Conservation (phyloP, 2,888 invertebrate species). For the Apotomis capreana region DNA sequence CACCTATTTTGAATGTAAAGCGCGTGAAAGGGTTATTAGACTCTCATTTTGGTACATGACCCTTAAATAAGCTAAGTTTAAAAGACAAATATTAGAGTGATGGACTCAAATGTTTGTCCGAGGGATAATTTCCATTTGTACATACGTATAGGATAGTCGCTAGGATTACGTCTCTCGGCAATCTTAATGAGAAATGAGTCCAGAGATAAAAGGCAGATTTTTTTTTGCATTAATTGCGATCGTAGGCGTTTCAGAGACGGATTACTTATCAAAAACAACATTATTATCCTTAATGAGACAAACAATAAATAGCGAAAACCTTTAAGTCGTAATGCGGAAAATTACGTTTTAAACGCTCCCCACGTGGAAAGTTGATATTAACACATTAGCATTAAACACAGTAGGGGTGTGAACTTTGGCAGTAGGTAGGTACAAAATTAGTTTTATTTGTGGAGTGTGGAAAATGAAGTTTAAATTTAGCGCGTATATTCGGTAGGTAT, state of each 20-base stretch:
- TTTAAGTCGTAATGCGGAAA: slow-evolving; percentile 50
- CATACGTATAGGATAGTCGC: no score
- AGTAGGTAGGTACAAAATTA: not conserved
- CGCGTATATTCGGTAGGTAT: no score
- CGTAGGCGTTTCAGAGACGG: slow-evolving; percentile 17
- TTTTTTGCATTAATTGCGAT: slow-evolving; percentile 15
- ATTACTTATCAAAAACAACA: slow-evolving; percentile 31
- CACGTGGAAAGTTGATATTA: slow-evolving; percentile 37
- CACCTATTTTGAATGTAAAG: no score
- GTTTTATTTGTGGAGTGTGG: no score
- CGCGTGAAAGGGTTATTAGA: no score
- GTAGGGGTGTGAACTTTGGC: not conserved
- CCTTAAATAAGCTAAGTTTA: no score
- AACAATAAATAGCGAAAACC: slow-evolving; percentile 24
- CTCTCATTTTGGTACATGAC: no score
- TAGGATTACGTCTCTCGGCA: no score
- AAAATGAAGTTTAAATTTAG: no score
- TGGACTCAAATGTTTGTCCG: no score
- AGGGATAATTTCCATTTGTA: no score
- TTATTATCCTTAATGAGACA: slow-evolving; percentile 16
- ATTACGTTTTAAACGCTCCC: slow-evolving; percentile 51
- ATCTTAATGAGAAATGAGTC: not conserved
- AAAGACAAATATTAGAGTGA: no score
- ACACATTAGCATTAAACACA: slow-evolving; percentile 4
- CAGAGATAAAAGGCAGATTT: slow-evolving; percentile 5